Base-by-base conservation (phyloP, 2,888 invertebrate genomes). In the Dendrolimus houi region DNA sequence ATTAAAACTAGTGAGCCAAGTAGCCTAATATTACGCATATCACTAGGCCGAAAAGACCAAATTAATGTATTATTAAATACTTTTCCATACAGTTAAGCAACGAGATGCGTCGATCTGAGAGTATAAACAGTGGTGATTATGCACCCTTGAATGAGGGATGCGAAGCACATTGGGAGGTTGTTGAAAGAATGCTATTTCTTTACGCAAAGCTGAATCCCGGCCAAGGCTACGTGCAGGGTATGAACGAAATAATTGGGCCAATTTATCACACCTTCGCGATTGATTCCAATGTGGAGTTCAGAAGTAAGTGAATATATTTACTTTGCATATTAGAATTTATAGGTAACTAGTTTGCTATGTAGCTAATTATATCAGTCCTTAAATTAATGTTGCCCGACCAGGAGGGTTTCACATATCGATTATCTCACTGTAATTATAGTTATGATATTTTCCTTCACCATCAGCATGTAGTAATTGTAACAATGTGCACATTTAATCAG, bases 191-290 rank as follows among this genome's bases (percentile, higher is more conserved):
- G 81, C 91, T 99, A 59, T 99, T 99, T 86, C 92, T 99, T 0
- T 99, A 99, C 81, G 98, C 98, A 0, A 99, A 99, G 88, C 92
- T 99, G 12, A 99, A 99, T 91, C 98, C 99, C 0, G 99, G 99
- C 0, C 98, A 99, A 78, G 95, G 98, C 10, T 97, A 97, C 77
- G 97, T 97, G 1, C 97, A 99, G 89, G 99, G 99, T 57, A 99
- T 99, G 99, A 99, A 99, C 88, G 99, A 99, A 87, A 98, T 99
- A 70, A 95, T 99, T 54, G 99, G 99, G 0, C 99, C 99, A 8
- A 97, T 99, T 72, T 99, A 99, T 87, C 98, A 98, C 84, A 96
- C 97, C 0, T 97, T 99, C 84, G 99, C 99, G 8, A 96, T 95
- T 29, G 98, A 99, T 87, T 93, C 96, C 0, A 94, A 97, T 79